These are phyloP conservation scores for Ammodytes dubius DNA, from an alignment of 2,113 vertebrate species.

Conservation along the genomic window DNA sequence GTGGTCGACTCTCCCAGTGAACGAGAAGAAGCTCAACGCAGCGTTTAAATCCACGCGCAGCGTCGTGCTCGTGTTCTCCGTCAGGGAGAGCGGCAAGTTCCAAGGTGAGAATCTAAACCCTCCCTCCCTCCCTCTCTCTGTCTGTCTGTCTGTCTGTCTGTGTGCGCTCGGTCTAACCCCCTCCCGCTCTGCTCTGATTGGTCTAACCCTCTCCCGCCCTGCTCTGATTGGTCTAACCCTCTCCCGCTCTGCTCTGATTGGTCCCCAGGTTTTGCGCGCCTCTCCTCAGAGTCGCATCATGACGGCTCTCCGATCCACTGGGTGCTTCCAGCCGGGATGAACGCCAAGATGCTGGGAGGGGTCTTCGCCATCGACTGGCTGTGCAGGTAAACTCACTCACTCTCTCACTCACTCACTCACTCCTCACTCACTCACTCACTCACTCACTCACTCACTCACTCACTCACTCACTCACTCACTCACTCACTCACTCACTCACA, in stretches of 20 bases:
- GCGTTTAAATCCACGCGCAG: constrained; percentile 94
- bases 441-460: no score
- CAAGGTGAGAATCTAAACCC: constrained; percentile 83
- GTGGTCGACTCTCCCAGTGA: constrained; percentile 98
- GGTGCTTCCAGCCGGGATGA: constrained; percentile 99
- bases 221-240: no score
- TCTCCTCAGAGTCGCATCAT: constrained; percentile 96
- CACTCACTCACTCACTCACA: no score
- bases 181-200: no score
- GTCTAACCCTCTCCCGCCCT: no score
- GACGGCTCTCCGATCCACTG: constrained; percentile 98
- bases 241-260: background rate
- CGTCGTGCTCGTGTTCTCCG: constrained; percentile 96
- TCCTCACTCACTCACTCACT: no score
- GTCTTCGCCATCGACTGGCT: constrained; percentile 99
- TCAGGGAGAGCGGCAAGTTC: constrained; percentile 99
- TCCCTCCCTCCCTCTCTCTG: no score
- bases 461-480: no score
- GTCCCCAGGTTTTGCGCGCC: constrained; percentile 91
- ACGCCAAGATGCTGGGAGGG: constrained; percentile 97
- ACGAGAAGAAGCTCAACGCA: constrained; percentile 97
- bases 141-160: no score
- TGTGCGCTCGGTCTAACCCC: no score
- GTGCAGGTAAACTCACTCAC: constrained; percentile 87
- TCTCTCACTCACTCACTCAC: no score